Percentiles rank a stretch among this genome's conserved stretches.
These are phyloP conservation scores for Hippocampus mohnikei DNA, from an alignment of 2,113 vertebrate species.

Conservation along the genomic window DNA sequence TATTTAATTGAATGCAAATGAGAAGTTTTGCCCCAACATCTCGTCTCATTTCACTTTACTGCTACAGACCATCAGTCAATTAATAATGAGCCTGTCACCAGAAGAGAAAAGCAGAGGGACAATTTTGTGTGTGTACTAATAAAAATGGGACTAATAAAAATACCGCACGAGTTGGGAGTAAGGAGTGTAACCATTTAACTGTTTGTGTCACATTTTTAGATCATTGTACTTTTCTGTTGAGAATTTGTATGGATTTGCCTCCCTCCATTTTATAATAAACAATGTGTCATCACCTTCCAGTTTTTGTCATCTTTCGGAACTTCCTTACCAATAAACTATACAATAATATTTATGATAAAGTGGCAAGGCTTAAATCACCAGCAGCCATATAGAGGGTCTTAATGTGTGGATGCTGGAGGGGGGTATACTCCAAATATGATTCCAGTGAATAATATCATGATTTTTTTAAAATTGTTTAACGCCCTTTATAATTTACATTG, in stretches of 20 bases:
- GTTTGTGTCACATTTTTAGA: not conserved
- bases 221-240: not conserved
- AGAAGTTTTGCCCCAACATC: constrained; percentile 47
- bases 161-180: not conserved
- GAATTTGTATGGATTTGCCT: not conserved
- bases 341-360: too few species aligned
- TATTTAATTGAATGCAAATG: constrained; percentile 79
- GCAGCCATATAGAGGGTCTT: too few species aligned
- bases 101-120: constrained; percentile 14
- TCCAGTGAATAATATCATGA: too few species aligned
- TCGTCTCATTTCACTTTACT: constrained; percentile 42
- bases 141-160: not conserved
- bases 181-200: not conserved
- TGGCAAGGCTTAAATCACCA: too few species aligned
- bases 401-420: too few species aligned
- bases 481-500: not conserved
- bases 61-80: constrained; percentile 44
- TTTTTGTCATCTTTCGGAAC: too few species aligned
- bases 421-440: too few species aligned
- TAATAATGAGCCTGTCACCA: constrained; percentile 37
- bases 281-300: too few species aligned
- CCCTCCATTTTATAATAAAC: not conserved
- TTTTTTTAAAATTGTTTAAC: too few species aligned
- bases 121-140: not conserved
- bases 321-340: too few species aligned